A percentile compares a stretch with the other conserved stretches of the same genome.
phyloP scores from a whole-genome alignment of 2,113 vertebrate genomes.

The Pipra filicauda region DNA sequence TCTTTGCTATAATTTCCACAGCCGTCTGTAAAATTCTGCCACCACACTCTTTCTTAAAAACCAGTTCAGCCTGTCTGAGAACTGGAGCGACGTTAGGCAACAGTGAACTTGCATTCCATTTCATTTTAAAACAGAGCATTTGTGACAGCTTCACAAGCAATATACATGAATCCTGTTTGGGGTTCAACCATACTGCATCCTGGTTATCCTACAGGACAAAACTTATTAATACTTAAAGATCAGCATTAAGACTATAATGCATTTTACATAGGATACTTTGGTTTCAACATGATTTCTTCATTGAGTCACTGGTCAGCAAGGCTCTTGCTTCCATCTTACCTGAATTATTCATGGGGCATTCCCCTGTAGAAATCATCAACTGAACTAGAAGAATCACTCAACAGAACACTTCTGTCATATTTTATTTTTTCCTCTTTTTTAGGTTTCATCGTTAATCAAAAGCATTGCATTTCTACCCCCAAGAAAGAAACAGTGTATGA shows the following conservation, averaged over 20 bases:
- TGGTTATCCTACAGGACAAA: constrained; percentile 27
- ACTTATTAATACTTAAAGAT: constrained; percentile 74
- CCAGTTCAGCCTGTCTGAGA: not conserved
- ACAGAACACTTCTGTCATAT: constrained; percentile 39
- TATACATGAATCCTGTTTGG: not conserved
- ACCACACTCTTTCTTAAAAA: not conserved
- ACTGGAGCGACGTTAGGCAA: not conserved
- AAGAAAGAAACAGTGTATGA: constrained; percentile 3
- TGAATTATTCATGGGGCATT: constrained; percentile 68
- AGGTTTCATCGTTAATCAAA: constrained; percentile 38
- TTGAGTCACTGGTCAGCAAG: constrained; percentile 42
- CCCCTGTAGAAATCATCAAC: constrained; percentile 58
- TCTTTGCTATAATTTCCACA: not conserved
- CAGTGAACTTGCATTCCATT: not conserved
- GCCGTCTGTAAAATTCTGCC: not conserved
- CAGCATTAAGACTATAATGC: constrained; percentile 70
- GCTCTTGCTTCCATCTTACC: constrained; percentile 29
- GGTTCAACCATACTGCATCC: constrained; percentile 22
- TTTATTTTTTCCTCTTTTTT: constrained; percentile 53
- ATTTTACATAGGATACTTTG: constrained; percentile 74
- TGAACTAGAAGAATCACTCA: constrained; percentile 59
- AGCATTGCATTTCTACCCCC: not conserved
- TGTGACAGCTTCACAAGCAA: constrained; percentile 54
- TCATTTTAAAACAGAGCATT: constrained; percentile 35
- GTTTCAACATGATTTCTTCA: constrained; percentile 61